phyloP scores from a whole-genome alignment of 2,888 invertebrate species.

The Bibio marci region DNA sequence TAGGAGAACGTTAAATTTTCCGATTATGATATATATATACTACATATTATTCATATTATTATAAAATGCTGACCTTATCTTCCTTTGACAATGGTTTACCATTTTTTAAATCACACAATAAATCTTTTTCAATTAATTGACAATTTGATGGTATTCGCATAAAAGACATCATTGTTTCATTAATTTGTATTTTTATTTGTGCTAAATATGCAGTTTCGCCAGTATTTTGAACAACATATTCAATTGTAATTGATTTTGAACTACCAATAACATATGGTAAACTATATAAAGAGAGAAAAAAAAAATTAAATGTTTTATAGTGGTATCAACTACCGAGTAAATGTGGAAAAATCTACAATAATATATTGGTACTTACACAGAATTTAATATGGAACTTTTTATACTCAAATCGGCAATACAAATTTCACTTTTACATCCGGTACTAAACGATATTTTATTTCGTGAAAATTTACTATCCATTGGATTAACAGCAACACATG shows the following conservation, averaged over 20 bases:
- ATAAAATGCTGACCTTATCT: background rate
- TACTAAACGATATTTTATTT: conserved; percentile 27
- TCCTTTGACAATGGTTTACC: background rate
- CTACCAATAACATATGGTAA: conserved; percentile 24
- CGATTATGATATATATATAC: no score
- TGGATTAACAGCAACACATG: conserved; percentile 27
- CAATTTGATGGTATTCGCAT: conserved; percentile 25
- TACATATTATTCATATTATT: no score
- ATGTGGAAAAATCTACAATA: no score
- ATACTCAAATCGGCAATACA: conserved; percentile 24
- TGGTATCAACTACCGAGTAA: no score
- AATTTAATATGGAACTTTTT: no score
- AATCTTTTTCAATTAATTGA: conserved; percentile 25
- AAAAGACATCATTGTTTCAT: conserved; percentile 22
- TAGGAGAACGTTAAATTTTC: no score
- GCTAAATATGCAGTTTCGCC: conserved; percentile 34
- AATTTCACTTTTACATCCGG: conserved; percentile 24
- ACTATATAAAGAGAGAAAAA: conserved; percentile 12
- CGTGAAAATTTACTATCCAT: conserved; percentile 19
- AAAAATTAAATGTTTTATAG: no score
- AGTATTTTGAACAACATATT: conserved; percentile 25
- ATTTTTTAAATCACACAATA: conserved; percentile 17
- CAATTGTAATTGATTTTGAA: conserved; percentile 19
- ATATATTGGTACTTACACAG: no score
- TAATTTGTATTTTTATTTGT: conserved; percentile 29